Evolutionary conservation across 2,113 vertebrate species (phyloP).

Genomic region (Myotis yumanensis): DNA sequence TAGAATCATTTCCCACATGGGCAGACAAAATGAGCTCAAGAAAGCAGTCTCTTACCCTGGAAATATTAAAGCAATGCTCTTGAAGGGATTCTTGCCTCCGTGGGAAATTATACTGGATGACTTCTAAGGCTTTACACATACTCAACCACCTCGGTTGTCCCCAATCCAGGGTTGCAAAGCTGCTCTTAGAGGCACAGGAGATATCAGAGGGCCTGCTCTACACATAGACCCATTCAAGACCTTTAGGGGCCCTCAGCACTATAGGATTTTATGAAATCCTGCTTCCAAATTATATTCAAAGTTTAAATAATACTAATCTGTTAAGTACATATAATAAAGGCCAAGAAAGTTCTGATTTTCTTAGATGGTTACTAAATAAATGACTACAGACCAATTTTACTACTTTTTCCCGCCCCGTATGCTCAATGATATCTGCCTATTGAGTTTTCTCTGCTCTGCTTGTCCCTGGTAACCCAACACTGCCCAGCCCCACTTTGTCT

Average conservation of each 20-base stretch:
- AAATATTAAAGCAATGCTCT: background rate
- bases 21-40: background rate
- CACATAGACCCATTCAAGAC: background rate
- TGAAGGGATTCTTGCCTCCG: background rate
- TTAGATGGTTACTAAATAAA: background rate
- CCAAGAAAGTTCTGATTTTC: background rate
- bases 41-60: background rate
- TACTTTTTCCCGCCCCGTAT: background rate
- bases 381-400: background rate
- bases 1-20: background rate
- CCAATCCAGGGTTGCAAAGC: background rate
- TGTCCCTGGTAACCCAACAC: background rate
- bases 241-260: background rate
- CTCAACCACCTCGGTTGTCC: background rate
- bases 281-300: background rate
- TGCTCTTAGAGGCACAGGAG: background rate
- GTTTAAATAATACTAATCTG: background rate
- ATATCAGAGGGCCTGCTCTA: background rate
- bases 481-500: background rate
- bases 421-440: background rate
- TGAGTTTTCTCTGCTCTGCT: background rate
- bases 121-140: background rate
- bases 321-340: background rate
- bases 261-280: background rate
- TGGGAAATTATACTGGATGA: background rate